A percentile compares a stretch with the other conserved stretches of the same genome.
Evolutionary conservation across 2,797 vertebrate species (phyloP).

Genomic region (Betta splendens): DNA sequence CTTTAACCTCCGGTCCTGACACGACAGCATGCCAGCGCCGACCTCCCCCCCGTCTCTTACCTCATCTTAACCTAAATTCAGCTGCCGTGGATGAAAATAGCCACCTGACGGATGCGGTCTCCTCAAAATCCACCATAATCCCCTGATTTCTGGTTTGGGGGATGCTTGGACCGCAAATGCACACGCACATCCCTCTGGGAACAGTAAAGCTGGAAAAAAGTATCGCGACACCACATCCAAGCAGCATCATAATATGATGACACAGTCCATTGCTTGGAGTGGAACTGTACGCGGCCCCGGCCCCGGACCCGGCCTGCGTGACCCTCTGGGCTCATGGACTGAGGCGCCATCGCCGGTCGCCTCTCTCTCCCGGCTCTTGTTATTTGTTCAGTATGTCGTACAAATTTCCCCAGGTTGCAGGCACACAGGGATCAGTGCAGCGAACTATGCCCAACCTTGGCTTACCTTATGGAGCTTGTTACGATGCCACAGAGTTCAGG

Average conservation of each 20-base stretch:
- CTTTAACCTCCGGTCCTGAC: conserved; percentile 35
- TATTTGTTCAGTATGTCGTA: conserved; percentile 98
- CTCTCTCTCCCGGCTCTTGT: conserved; percentile 63
- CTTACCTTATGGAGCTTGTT: conserved; percentile 95
- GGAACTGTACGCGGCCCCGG: conserved; percentile 72
- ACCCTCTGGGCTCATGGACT: conserved; percentile 57
- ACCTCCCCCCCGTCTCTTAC: conserved; percentile 16
- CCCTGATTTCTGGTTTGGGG: conserved; percentile 24
- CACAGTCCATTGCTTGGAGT: conserved; percentile 75
- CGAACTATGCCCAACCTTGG: conserved; percentile 91
- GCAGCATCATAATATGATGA: conserved; percentile 74
- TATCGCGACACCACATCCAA: conserved; percentile 46
- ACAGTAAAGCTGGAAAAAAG: conserved; percentile 31
- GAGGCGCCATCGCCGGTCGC: conserved; percentile 55
- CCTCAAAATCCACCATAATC: conserved; percentile 4
- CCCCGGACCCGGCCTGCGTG: conserved; percentile 60
- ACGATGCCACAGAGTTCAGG: conserved; percentile 97
- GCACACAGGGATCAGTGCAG: conserved; percentile 87
- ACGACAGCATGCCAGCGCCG: conserved; percentile 25
- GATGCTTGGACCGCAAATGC: conserved; percentile 20
- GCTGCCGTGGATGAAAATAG: conserved; percentile 36
- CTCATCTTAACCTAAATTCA: conserved; percentile 28
- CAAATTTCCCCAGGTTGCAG: conserved; percentile 94
- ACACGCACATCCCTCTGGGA: conserved; percentile 28
- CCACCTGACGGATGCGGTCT: conserved; percentile 15